Conservation (phyloP, 2,797 vertebrate genomes). For the Phrynocephalus guinanensis region DNA sequence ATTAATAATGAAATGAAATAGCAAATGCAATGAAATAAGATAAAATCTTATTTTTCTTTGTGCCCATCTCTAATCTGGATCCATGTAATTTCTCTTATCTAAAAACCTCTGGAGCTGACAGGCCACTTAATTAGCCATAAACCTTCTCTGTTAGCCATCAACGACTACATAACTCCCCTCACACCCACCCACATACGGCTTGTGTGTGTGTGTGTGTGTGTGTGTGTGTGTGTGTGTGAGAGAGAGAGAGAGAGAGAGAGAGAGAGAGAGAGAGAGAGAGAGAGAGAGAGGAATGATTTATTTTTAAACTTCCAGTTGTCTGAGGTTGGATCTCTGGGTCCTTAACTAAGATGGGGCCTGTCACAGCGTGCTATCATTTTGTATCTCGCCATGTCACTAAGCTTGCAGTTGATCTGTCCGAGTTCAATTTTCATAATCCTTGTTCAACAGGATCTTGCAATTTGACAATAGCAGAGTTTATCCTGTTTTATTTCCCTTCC, state of each 20-base stretch:
- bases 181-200: too few relatives aligned
- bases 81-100: too few relatives aligned
- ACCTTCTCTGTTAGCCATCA: too few relatives aligned
- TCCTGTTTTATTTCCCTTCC: constrained; percentile 35
- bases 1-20: too few relatives aligned
- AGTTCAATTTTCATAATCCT: constrained; percentile 69
- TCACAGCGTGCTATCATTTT: constrained; percentile 36
- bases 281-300: not conserved
- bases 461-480: constrained; percentile 62
- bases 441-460: constrained; percentile 65
- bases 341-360: constrained; percentile 8
- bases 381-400: constrained; percentile 36
- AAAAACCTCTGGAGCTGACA: too few relatives aligned
- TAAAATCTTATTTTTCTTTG: too few relatives aligned
- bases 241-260: not conserved
- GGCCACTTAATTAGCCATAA: too few relatives aligned
- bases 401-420: constrained; percentile 50
- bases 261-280: too few relatives aligned
- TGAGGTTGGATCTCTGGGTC: not conserved
- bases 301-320: not conserved
- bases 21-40: too few relatives aligned
- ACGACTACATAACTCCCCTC: too few relatives aligned
- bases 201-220: not conserved
- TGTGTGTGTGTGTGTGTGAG: not conserved
- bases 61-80: too few relatives aligned